Evolutionary conservation across 2,888 invertebrate genomes (phyloP).

Genomic region (Sphaerophoria rueppellii): DNA sequence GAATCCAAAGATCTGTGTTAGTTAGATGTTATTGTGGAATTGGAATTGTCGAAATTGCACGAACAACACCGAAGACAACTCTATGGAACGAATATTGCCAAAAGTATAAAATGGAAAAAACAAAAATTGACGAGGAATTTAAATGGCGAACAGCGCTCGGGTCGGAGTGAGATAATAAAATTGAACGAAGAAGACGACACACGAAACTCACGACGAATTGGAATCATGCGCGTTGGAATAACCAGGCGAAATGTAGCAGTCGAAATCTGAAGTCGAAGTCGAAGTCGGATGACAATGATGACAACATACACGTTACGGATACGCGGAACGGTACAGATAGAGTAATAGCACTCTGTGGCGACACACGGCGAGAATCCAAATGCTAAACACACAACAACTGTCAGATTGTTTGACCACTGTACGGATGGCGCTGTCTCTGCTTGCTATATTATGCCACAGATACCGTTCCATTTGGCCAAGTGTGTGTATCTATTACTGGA

Average conservation of each 20-base stretch:
- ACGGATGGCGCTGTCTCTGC: background rate
- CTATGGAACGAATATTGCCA: constrained; percentile 62
- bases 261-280: too few relatives aligned
- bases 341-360: constrained; percentile 50
- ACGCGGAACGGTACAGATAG: constrained; percentile 65
- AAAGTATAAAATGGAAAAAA: constrained; percentile 42
- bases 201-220: constrained; percentile 35
- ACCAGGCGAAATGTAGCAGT: too few relatives aligned
- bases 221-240: constrained; percentile 65
- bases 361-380: constrained; percentile 58
- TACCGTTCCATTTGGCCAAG: constrained; percentile 25
- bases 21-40: constrained; percentile 49
- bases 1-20: constrained; percentile 66
- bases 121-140: constrained; percentile 59
- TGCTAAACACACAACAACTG: constrained; percentile 38
- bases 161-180: constrained; percentile 6
- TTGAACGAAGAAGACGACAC: constrained; percentile 54
- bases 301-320: constrained; percentile 45
- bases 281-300: constrained; percentile 52
- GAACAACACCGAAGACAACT: constrained; percentile 36
- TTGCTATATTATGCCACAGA: background rate
- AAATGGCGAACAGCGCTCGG: constrained; percentile 57
- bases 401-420: constrained; percentile 30
- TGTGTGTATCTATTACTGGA: constrained; percentile 62
- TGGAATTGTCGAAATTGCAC: constrained; percentile 51